Evolutionary conservation across 2,113 vertebrate genomes (phyloP).

Genomic region (Notiomystis cincta): DNA sequence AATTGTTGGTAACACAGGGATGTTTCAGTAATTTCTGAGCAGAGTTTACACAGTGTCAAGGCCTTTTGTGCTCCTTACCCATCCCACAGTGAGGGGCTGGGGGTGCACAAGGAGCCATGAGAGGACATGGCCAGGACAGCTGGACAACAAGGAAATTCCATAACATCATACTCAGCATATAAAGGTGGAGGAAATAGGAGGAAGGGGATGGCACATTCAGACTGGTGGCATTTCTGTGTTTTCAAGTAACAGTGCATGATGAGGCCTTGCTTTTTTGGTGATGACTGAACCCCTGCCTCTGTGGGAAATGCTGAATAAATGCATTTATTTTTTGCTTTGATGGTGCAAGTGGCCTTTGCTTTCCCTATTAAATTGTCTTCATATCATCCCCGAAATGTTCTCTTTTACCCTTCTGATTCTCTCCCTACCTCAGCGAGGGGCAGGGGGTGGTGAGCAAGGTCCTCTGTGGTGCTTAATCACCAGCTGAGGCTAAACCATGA

Average conservation of each 20-base stretch:
- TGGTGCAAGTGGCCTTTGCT: neutral
- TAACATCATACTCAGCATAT: too few species aligned
- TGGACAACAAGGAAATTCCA: neutral
- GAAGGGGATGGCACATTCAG: neutral
- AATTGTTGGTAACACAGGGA: neutral
- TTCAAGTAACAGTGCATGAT: accelerated
- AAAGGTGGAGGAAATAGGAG: neutral
- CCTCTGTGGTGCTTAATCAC: neutral
- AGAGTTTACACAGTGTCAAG: accelerated
- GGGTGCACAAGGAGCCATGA: too few species aligned
- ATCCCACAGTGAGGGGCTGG: neutral
- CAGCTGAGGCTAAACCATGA: neutral
- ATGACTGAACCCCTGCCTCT: neutral
- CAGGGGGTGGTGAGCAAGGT: neutral
- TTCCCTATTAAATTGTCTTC: neutral
- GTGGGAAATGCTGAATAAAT: accelerated
- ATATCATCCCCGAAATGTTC: neutral
- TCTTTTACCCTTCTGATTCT: neutral
- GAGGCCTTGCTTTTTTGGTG: neutral
- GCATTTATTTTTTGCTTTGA: neutral
- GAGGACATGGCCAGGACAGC: neutral
- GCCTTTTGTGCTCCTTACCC: neutral
- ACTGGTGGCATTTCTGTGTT: neutral
- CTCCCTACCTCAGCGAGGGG: accelerated
- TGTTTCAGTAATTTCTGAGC: neutral